Evolutionary conservation across 2,888 invertebrate species (phyloP).

Genomic region (Caenorhabditis auriculariae): DNA sequence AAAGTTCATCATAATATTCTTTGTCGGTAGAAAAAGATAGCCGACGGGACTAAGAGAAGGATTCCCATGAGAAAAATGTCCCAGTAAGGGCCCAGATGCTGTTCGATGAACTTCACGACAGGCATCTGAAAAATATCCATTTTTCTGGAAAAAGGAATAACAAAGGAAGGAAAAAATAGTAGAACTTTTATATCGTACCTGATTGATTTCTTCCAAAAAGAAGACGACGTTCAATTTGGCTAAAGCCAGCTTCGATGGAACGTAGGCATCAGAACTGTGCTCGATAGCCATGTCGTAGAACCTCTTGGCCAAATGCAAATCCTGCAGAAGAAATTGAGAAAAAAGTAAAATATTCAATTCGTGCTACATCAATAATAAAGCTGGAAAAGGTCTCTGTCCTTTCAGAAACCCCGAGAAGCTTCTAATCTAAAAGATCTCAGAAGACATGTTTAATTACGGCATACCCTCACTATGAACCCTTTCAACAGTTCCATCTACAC

Average conservation of each 20-base stretch:
- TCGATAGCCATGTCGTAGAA: constrained; percentile 94
- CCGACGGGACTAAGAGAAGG: too few relatives aligned
- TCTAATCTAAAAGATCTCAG: too few relatives aligned
- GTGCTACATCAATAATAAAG: not conserved
- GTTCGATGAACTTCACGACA: not conserved
- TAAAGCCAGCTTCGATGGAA: constrained; percentile 88
- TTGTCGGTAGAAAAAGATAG: too few relatives aligned
- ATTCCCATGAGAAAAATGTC: not conserved
- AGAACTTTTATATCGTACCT: too few relatives aligned
- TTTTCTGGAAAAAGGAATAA: too few relatives aligned
- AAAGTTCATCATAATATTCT: too few relatives aligned
- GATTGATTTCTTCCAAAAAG: constrained; percentile 66
- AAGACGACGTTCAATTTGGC: constrained; percentile 80
- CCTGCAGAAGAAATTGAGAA: constrained; percentile 65
- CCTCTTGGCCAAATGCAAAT: constrained; percentile 93
- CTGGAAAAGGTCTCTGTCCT: not conserved
- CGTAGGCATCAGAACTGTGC: constrained; percentile 85
- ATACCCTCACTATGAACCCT: too few relatives aligned
- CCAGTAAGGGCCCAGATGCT: not conserved
- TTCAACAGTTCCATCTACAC: too few relatives aligned
- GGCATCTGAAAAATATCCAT: not conserved
- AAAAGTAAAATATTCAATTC: too few relatives aligned
- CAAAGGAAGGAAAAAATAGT: too few relatives aligned
- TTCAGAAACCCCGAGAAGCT: too few relatives aligned
- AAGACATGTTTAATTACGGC: too few relatives aligned